Evolutionary conservation across 2,113 vertebrate genomes (phyloP).

Genomic region (Thinocorus orbignyianus): DNA sequence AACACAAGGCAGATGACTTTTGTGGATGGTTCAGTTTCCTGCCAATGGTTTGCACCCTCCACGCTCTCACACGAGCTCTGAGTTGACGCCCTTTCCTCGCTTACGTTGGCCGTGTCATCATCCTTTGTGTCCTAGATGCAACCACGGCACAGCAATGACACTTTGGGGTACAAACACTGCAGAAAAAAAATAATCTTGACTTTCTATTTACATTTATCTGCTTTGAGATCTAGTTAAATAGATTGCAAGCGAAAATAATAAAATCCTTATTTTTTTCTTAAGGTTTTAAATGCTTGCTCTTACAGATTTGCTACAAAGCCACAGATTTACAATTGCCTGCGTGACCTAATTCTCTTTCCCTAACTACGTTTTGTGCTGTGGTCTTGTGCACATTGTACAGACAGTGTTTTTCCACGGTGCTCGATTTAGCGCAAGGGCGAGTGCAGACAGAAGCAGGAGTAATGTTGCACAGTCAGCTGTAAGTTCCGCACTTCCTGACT

Average conservation of each 20-base stretch:
- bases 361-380: neutral
- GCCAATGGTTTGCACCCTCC: neutral
- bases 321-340: neutral
- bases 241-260: neutral
- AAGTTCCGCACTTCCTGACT: neutral
- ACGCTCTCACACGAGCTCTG: neutral
- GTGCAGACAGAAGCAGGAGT: neutral
- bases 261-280: neutral
- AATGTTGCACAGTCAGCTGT: neutral
- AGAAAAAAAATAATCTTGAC: neutral
- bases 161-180: neutral
- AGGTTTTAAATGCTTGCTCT: neutral
- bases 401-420: neutral
- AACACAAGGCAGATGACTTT: neutral
- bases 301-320: neutral
- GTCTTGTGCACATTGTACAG: neutral
- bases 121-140: neutral
- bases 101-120: accelerated
- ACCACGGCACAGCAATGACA: neutral
- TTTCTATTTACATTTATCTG: neutral
- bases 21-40: neutral
- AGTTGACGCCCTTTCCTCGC: neutral
- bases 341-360: neutral
- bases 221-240: neutral
- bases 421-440: neutral